phyloP scores from a whole-genome alignment of 92 coral and sea anemone genomes.

The Bergia puertoricense region DNA sequence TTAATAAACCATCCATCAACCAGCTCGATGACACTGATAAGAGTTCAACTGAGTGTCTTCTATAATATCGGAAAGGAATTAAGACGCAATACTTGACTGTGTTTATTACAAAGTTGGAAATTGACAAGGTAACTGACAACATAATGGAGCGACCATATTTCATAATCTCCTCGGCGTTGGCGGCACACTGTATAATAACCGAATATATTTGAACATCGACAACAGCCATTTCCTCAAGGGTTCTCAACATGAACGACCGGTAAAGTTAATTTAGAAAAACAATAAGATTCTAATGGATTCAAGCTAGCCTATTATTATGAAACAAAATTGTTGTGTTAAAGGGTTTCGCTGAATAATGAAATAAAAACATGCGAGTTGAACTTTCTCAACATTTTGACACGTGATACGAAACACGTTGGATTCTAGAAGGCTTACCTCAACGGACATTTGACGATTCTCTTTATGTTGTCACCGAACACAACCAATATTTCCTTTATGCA shows the following conservation, averaged over 20 bases:
- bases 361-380: neutral
- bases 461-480: slow-evolving; percentile 12
- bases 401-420: slow-evolving; percentile 20
- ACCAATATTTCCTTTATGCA: slow-evolving; percentile 10
- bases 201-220: neutral
- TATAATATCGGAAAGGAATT: neutral
- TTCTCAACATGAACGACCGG: neutral
- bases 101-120: neutral
- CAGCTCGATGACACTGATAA: neutral
- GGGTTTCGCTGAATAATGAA: slow-evolving; percentile 12
- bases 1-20: neutral
- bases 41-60: neutral
- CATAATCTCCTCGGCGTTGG: slow-evolving; percentile 7
- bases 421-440: slow-evolving; percentile 27
- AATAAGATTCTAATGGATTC: neutral
- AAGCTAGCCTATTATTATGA: neutral
- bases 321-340: slow-evolving; percentile 12
- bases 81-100: neutral
- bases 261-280: slow-evolving; percentile 14
- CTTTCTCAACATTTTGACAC: slow-evolving; percentile 21
- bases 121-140: slow-evolving; percentile 27
- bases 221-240: neutral
- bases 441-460: slow-evolving; percentile 36
- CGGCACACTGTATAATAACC: neutral
- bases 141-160: slow-evolving; percentile 9